Base-by-base conservation (phyloP, 1,140 invertebrate genomes). In the Homarus americanus region DNA sequence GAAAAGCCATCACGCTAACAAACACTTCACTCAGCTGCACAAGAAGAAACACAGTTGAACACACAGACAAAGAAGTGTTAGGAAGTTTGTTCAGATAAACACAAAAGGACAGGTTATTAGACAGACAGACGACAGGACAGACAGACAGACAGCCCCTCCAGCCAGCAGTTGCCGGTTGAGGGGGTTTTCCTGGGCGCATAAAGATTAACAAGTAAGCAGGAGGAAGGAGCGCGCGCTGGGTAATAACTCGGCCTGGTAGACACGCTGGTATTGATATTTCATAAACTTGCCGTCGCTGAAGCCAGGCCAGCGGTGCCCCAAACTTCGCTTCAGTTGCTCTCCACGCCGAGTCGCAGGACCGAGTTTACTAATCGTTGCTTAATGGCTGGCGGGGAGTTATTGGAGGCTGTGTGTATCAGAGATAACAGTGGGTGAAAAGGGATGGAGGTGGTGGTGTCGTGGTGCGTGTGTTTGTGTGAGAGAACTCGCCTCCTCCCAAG, bases 241-340 rank as follows among this genome's bases (percentile, higher is more conserved):
- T 89, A 79, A 89, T 89, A 89, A 89, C 87, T 89, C 63, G 78
- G 66, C 58, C 87, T 20, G 41, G 78, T 89, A 89, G 87, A 82
- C 87, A 79, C 87, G 87, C 79, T 73, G 41, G 78, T 89, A 89
- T 89, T 89, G 87, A 89, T 89, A 89, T 89, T 89, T 89, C 87
- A 89, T 89, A 89, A 89, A 89, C 87, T 89, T 89, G 63, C 87
- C 87, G 66, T 69, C 63, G 78, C 87, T 89, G 87, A 89, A 89
- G 87, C 87, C 87, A 82, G 49, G 79, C 85, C 75, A 76, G 75
- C 75, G 32, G 83, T 63, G 83, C 24, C 44, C 76, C 63, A 72
- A 53, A 40, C 86, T 79, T 40, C 73, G 36, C 75, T 41, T 88
- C 86, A 79, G 36, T 72, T 63, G 63, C 78, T 72, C 76, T 66